These are phyloP conservation scores for Umimayanthus chanpuru DNA, from an alignment of 92 coral and sea anemone genomes.

Conservation along the genomic window DNA sequence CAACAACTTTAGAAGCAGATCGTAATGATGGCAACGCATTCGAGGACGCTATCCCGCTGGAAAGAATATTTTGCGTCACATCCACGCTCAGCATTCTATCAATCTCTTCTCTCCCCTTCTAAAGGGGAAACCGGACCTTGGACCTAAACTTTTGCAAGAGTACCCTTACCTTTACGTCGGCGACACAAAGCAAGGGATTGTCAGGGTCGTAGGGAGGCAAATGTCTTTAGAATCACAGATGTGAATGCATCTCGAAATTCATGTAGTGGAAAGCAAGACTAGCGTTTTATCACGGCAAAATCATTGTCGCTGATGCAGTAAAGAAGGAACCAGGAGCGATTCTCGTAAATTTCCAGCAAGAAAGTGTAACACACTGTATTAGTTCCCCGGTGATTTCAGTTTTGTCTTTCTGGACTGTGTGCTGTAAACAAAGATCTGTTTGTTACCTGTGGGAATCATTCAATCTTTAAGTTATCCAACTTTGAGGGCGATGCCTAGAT, in stretches of 20 bases:
- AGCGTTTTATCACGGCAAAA: constrained; percentile 12
- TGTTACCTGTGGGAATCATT: constrained; percentile 28
- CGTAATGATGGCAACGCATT: background rate
- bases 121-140: background rate
- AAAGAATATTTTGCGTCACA: background rate
- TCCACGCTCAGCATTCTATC: background rate
- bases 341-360: constrained; percentile 18
- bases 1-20: background rate
- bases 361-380: constrained; percentile 24
- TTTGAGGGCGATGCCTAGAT: background rate
- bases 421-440: constrained; percentile 20
- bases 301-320: constrained; percentile 4
- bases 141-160: constrained; percentile 19
- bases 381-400: constrained; percentile 23
- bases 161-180: constrained; percentile 42
- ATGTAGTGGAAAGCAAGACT: constrained; percentile 17
- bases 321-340: constrained; percentile 15
- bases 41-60: constrained; percentile 9
- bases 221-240: constrained; percentile 38
- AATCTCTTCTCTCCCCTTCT: background rate
- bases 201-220: no score
- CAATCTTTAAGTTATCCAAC: constrained; percentile 7
- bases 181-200: constrained; percentile 48
- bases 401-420: constrained; percentile 50
- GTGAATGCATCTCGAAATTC: background rate